Conservation (phyloP, 2,888 invertebrate species). For the Meiosimyza platycephala region DNA sequence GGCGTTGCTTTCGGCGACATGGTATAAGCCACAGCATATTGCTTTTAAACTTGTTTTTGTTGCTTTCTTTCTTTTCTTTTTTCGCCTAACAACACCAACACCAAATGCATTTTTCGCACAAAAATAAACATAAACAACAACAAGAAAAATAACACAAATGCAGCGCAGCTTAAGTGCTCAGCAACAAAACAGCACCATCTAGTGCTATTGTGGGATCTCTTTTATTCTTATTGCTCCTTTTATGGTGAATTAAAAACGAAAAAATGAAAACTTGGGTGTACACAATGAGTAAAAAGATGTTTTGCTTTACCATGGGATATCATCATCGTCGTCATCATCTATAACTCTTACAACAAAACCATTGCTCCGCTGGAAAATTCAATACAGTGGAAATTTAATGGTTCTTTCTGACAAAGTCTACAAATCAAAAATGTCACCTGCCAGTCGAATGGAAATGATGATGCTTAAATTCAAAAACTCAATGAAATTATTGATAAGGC, state of each 20-base stretch:
- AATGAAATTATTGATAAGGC: no score
- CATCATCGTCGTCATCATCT: neutral
- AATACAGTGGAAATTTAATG: no score
- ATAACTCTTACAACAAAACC: no score
- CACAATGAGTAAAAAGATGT: neutral
- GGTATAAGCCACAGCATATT: slow-evolving; percentile 26
- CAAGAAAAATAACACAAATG: neutral
- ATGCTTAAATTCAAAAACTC: no score
- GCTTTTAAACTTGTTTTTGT: slow-evolving; percentile 12
- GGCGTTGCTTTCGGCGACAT: slow-evolving; percentile 4
- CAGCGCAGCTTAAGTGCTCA: slow-evolving; percentile 4
- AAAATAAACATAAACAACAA: neutral
- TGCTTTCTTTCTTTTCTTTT: neutral
- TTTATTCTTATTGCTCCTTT: neutral
- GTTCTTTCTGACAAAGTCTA: no score
- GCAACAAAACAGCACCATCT: neutral
- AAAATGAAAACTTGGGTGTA: neutral
- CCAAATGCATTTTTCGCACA: neutral
- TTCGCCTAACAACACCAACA: neutral
- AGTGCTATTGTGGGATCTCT: neutral
- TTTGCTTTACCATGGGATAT: neutral
- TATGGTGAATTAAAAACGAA: neutral
- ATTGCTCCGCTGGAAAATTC: no score
- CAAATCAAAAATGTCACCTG: no score
- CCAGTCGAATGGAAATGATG: no score